Conservation (phyloP, 2,797 vertebrate species). For the Argya squamiceps region DNA sequence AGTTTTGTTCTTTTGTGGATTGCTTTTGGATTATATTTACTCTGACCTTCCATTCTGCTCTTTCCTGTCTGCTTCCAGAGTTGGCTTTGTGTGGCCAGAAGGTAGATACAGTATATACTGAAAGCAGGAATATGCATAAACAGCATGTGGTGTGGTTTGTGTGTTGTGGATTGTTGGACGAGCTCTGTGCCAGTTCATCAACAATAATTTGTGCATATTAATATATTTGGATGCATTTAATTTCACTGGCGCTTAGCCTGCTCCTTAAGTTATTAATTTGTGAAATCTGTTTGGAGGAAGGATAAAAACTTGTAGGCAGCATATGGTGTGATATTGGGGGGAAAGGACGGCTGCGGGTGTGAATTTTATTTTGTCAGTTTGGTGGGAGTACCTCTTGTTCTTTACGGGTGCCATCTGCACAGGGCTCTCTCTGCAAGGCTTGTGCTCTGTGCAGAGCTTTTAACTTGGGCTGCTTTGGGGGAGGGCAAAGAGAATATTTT, state of each 20-base stretch:
- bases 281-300: slow-evolving; percentile 61
- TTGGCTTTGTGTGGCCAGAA: slow-evolving; percentile 42
- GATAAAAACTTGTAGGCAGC: slow-evolving; percentile 59
- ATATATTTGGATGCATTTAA: slow-evolving; percentile 45
- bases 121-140: slow-evolving; percentile 23
- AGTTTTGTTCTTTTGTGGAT: slow-evolving; percentile 62
- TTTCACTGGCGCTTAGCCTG: slow-evolving; percentile 7
- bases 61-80: neutral
- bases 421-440: slow-evolving; percentile 44
- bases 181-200: slow-evolving; percentile 46
- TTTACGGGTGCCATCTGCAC: slow-evolving; percentile 64
- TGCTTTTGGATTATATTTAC: slow-evolving; percentile 50
- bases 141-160: slow-evolving; percentile 45
- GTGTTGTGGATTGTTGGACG: slow-evolving; percentile 50
- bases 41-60: slow-evolving; percentile 49
- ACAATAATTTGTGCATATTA: slow-evolving; percentile 58
- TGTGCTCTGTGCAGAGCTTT: slow-evolving; percentile 33
- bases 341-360: slow-evolving; percentile 55
- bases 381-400: slow-evolving; percentile 70
- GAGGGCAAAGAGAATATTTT: slow-evolving; percentile 43
- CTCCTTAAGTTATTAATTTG: slow-evolving; percentile 57
- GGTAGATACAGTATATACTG: slow-evolving; percentile 32
- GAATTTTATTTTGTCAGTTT: slow-evolving; percentile 66
- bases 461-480: slow-evolving; percentile 34
- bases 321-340: slow-evolving; percentile 70